These are phyloP conservation scores for Dendrolimus kikuchii DNA, from an alignment of 1,140 invertebrate species.

Conservation along the genomic window DNA sequence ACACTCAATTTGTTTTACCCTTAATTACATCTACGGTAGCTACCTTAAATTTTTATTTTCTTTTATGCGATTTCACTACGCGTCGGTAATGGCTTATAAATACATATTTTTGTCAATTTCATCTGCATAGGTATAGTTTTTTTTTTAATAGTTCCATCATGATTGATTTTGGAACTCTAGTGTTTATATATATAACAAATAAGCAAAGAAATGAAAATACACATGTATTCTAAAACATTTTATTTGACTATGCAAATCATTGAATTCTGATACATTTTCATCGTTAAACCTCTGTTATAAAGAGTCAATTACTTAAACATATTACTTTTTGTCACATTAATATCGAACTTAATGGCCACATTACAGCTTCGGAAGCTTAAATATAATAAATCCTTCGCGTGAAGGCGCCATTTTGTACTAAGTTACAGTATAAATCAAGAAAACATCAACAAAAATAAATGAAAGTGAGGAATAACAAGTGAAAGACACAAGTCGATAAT, in stretches of 20 bases:
- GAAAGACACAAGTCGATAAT: background rate
- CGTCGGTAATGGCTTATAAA: no score
- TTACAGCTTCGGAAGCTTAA: slow-evolving; percentile 47
- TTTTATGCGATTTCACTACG: no score
- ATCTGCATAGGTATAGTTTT: background rate
- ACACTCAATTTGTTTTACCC: no score
- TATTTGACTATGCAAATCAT: slow-evolving; percentile 64
- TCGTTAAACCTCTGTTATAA: slow-evolving; percentile 50
- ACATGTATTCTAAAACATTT: slow-evolving; percentile 56
- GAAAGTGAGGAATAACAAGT: slow-evolving; percentile 30
- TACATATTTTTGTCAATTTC: background rate
- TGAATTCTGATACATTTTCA: slow-evolving; percentile 50
- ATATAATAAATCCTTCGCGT: slow-evolving; percentile 28
- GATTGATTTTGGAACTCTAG: background rate
- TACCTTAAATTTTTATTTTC: no score
- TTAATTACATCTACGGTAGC: no score
- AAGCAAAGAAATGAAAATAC: slow-evolving; percentile 16
- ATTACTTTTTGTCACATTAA: slow-evolving; percentile 37
- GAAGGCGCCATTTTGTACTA: slow-evolving; percentile 61
- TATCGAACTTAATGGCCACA: slow-evolving; percentile 62
- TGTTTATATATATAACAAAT: background rate
- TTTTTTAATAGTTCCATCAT: background rate
- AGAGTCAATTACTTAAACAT: slow-evolving; percentile 53
- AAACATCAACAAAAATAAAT: slow-evolving; percentile 22
- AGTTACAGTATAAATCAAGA: slow-evolving; percentile 33